These are phyloP conservation scores for Sylvilagus bachmani DNA, from an alignment of 2,113 vertebrate genomes.

Conservation along the genomic window DNA sequence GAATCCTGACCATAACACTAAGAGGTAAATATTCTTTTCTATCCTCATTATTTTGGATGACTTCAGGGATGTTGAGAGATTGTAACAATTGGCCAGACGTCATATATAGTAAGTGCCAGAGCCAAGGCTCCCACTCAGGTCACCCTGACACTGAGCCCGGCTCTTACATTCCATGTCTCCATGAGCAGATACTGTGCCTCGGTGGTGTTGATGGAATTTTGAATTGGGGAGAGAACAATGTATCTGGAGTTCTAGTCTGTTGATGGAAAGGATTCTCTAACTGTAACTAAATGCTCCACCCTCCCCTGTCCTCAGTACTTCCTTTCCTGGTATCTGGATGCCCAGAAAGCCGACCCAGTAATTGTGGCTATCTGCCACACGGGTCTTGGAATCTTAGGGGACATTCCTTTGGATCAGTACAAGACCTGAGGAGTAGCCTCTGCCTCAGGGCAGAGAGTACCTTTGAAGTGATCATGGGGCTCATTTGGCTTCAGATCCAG, in stretches of 20 bases:
- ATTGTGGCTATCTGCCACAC: neutral
- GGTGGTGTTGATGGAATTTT: neutral
- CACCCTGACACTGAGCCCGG: neutral
- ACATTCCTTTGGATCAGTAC: neutral
- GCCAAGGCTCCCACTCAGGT: neutral
- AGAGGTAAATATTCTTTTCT: neutral
- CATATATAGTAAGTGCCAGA: neutral
- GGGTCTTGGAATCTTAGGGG: neutral
- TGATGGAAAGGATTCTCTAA: neutral
- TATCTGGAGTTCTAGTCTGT: neutral
- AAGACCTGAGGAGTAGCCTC: neutral
- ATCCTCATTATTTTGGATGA: neutral
- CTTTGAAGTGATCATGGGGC: neutral
- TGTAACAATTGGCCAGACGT: neutral
- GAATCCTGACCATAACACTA: neutral
- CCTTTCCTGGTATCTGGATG: neutral
- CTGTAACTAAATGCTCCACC: neutral
- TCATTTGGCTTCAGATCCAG: neutral
- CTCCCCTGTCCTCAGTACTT: neutral
- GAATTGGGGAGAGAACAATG: neutral
- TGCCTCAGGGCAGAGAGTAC: neutral
- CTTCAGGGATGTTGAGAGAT: neutral
- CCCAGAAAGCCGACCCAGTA: neutral
- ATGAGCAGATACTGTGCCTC: neutral
- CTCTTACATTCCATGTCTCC: neutral